Evolutionary conservation across 2,113 vertebrate genomes (phyloP).

Genomic region (Aldabrachelys gigantea): DNA sequence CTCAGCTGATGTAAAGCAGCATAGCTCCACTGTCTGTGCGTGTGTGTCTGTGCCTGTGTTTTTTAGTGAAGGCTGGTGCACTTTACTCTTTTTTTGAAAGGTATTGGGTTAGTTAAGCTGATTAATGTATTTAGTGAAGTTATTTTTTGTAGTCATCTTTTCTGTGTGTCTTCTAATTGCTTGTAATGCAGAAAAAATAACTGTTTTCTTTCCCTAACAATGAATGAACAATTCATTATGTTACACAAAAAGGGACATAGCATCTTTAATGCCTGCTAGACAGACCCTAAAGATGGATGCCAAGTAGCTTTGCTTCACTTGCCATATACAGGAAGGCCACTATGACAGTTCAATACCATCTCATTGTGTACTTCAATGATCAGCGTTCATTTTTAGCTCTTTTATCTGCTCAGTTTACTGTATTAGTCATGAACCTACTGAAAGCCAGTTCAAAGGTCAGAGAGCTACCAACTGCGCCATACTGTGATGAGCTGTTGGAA

Average conservation of each 20-base stretch:
- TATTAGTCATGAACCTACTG: constrained; percentile 5
- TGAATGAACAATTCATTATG: neutral
- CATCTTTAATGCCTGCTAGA: neutral
- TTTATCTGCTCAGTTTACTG: constrained; percentile 1
- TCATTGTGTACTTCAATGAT: neutral
- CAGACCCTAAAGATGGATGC: neutral
- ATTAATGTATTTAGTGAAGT: constrained; percentile 31
- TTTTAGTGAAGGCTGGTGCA: neutral
- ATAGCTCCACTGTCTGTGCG: constrained; percentile 1
- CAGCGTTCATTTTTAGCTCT: constrained; percentile 18
- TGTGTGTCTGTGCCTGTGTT: constrained; percentile 4
- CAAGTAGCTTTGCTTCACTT: neutral
- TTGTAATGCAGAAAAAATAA: neutral
- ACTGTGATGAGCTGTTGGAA: neutral
- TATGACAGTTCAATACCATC: neutral
- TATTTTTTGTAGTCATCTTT: neutral
- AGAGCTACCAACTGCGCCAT: neutral
- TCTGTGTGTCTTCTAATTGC: neutral
- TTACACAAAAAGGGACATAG: neutral
- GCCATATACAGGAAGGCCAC: neutral
- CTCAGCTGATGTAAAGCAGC: neutral
- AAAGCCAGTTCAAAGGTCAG: constrained; percentile 13
- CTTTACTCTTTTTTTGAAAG: neutral
- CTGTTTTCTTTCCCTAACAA: neutral
- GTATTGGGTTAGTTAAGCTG: neutral